Conservation (phyloP, 1,140 invertebrate genomes). For the Nephila pilipes region DNA sequence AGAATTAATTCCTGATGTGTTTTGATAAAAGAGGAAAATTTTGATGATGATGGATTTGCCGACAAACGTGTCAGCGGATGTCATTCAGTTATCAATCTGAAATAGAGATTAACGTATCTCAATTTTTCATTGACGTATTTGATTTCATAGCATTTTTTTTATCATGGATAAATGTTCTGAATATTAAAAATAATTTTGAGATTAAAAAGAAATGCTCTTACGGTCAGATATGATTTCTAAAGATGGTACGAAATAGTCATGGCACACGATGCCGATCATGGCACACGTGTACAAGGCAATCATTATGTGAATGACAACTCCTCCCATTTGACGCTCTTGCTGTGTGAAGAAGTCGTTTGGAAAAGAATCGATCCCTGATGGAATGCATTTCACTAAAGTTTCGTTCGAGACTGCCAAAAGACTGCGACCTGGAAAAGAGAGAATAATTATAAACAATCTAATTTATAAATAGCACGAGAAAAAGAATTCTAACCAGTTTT, state of each 20-base stretch:
- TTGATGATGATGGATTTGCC: no score
- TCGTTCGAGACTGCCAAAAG: conserved; percentile 24
- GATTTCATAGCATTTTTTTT: no score
- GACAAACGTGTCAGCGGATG: no score
- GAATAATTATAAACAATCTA: not conserved
- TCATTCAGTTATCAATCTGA: no score
- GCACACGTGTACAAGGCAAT: conserved; percentile 89
- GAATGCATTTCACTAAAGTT: conserved; percentile 73
- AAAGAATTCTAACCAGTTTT: no score
- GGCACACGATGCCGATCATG: conserved; percentile 92
- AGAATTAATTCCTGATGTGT: no score
- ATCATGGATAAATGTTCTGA: no score
- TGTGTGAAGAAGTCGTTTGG: conserved; percentile 81
- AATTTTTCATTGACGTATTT: no score
- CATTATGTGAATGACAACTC: conserved; percentile 90
- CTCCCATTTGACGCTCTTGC: conserved; percentile 82
- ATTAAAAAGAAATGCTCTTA: conserved; percentile 25
- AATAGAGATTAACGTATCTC: no score
- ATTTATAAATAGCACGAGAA: no score
- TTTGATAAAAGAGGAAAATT: no score
- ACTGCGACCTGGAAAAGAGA: conserved; percentile 13
- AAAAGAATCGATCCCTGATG: conserved; percentile 80
- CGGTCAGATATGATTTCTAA: conserved; percentile 68
- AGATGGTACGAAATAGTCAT: conserved; percentile 88
- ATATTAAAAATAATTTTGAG: no score